Percentiles rank a stretch among this genome's conserved stretches.
These are phyloP conservation scores for Hydropotes inermis DNA, from an alignment of 2,113 vertebrate genomes.

Conservation along the genomic window DNA sequence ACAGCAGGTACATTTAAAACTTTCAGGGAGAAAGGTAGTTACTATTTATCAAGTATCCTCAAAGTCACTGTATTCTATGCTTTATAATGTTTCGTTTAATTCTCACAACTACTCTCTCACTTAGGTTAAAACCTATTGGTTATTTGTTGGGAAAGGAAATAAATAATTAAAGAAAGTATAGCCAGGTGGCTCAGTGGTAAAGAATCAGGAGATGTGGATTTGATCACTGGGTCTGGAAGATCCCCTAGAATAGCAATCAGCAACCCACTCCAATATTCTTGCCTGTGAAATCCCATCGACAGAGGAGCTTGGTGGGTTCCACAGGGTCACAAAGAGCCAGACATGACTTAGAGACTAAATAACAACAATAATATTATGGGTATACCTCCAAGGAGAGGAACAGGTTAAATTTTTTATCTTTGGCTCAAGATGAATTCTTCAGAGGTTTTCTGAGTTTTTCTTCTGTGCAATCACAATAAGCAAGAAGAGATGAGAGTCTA, in stretches of 20 bases:
- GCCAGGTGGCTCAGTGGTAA: not conserved
- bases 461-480: conserved; percentile 1
- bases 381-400: not conserved
- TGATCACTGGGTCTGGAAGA: not conserved
- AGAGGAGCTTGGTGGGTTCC: not conserved
- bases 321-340: not conserved
- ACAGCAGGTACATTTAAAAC: not conserved
- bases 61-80: not conserved
- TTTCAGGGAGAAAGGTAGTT: not conserved
- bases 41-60: not conserved
- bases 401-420: not conserved
- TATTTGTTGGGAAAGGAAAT: not conserved
- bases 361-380: not conserved
- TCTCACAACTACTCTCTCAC: not conserved
- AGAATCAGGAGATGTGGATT: not conserved
- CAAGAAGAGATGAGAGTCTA: not conserved
- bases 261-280: not conserved
- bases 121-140: not conserved
- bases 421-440: not conserved
- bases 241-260: not conserved
- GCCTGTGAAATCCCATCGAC: not conserved
- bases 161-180: not conserved
- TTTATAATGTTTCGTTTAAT: not conserved
- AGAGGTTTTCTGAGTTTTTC: not conserved
- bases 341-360: not conserved